phyloP scores from a whole-genome alignment of 2,113 vertebrate genomes.

The Brachyhypopomus gauderio region DNA sequence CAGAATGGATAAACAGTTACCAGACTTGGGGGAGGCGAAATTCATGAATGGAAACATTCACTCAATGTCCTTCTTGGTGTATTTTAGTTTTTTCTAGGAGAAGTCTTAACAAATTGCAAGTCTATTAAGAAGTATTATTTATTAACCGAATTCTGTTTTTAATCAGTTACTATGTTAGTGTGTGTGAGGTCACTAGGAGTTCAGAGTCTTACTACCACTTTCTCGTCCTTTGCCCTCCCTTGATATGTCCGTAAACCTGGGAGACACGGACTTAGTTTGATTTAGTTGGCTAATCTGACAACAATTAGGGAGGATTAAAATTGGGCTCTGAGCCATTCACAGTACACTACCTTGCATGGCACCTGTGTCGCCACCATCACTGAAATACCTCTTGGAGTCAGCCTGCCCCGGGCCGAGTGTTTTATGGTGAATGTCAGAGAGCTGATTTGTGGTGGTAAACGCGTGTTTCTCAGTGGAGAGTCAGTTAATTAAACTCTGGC shows the following conservation, averaged over 20 bases:
- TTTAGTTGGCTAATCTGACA: slow-evolving; percentile 60
- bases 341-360: neutral
- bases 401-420: neutral
- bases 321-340: neutral
- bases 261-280: slow-evolving; percentile 57
- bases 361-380: neutral
- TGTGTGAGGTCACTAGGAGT: slow-evolving; percentile 28
- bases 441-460: neutral
- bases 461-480: neutral
- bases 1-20: neutral
- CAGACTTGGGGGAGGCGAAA: slow-evolving; percentile 4
- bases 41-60: slow-evolving; percentile 5
- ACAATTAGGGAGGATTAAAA: slow-evolving; percentile 58
- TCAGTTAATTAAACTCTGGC: neutral
- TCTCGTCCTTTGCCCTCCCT: slow-evolving; percentile 46
- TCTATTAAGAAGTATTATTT: slow-evolving; percentile 49
- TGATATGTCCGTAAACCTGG: slow-evolving; percentile 47
- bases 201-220: slow-evolving; percentile 31
- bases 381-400: neutral
- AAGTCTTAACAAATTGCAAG: slow-evolving; percentile 51
- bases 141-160: no score
- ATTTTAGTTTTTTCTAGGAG: slow-evolving; percentile 16
- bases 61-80: neutral
- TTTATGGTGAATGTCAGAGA: neutral
- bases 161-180: slow-evolving; percentile 55